A percentile compares a stretch with the other conserved stretches of the same genome.
phyloP scores from a whole-genome alignment of 2,797 vertebrate genomes.

The Astyanax mexicanus region DNA sequence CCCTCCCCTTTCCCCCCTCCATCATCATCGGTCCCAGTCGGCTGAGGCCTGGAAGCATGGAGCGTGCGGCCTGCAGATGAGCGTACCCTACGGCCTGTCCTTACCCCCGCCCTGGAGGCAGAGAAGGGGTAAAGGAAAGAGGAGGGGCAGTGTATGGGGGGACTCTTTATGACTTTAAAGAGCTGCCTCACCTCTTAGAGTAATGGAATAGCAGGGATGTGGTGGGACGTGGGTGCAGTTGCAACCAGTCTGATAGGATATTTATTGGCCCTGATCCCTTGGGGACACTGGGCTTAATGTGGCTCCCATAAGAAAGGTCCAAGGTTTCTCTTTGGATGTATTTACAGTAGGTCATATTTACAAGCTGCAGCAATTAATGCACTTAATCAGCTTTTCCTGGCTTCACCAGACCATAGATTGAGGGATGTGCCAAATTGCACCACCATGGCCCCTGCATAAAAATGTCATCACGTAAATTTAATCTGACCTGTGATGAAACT shows the following conservation, averaged over 20 bases:
- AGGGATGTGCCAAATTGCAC: constrained; percentile 18
- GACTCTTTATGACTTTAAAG: constrained; percentile 56
- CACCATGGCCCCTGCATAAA: not conserved
- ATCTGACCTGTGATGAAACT: constrained; percentile 15
- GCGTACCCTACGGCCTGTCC: constrained; percentile 47
- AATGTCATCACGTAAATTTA: constrained; percentile 22
- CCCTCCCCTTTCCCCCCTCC: constrained; percentile 52
- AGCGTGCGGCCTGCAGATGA: constrained; percentile 26
- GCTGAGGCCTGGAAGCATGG: constrained; percentile 30
- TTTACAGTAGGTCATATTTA: constrained; percentile 61
- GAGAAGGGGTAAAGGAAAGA: constrained; percentile 28
- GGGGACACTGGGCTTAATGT: constrained; percentile 60
- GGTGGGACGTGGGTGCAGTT: constrained; percentile 53
- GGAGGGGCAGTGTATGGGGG: constrained; percentile 16
- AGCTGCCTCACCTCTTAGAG: constrained; percentile 55
- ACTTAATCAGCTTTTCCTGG: constrained; percentile 45
- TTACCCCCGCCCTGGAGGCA: constrained; percentile 37
- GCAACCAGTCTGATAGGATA: constrained; percentile 58
- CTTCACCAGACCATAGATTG: constrained; percentile 20
- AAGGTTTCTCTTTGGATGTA: constrained; percentile 57
- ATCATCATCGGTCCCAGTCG: constrained; percentile 2
- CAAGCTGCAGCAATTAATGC: constrained; percentile 56
- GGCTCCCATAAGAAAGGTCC: constrained; percentile 62
- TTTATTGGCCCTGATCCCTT: constrained; percentile 57
- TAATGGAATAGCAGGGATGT: constrained; percentile 56